phyloP scores from a whole-genome alignment of 2,797 vertebrate species.

The Spheniscus humboldti region DNA sequence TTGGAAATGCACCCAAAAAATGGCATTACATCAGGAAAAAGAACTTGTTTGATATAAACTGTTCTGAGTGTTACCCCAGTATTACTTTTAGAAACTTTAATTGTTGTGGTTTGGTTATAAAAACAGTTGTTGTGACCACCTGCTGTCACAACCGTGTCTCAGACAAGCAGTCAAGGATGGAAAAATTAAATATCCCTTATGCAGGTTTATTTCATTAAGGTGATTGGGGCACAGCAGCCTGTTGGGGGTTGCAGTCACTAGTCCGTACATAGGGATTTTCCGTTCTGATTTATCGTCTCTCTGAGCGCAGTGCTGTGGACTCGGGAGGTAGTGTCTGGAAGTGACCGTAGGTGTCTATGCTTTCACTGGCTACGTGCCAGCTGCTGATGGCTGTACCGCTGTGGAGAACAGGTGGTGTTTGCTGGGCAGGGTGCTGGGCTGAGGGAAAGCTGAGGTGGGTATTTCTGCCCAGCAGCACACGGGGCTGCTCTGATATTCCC shows the following conservation, averaged over 20 bases:
- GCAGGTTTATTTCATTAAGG: background rate
- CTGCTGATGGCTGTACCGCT: background rate
- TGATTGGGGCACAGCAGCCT: background rate
- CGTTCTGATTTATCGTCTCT: background rate
- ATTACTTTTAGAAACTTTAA: background rate
- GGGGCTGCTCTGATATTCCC: background rate
- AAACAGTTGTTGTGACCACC: background rate
- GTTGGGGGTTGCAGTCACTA: background rate
- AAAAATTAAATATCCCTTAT: background rate
- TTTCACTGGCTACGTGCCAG: background rate
- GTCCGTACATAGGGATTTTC: background rate
- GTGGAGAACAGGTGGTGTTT: background rate
- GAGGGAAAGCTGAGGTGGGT: background rate
- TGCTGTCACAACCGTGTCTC: background rate
- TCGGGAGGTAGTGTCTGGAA: background rate
- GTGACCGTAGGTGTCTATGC: no score
- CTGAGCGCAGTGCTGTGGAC: background rate
- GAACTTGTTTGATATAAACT: background rate
- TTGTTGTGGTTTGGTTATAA: background rate
- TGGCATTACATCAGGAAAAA: background rate
- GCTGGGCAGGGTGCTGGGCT: background rate
- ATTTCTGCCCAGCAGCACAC: background rate
- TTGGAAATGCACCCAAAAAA: background rate
- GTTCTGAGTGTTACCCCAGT: background rate
- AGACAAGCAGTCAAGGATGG: background rate